These are phyloP conservation scores for Enteromius trimaculatus DNA, from an alignment of 2,797 vertebrate species.

Conservation along the genomic window DNA sequence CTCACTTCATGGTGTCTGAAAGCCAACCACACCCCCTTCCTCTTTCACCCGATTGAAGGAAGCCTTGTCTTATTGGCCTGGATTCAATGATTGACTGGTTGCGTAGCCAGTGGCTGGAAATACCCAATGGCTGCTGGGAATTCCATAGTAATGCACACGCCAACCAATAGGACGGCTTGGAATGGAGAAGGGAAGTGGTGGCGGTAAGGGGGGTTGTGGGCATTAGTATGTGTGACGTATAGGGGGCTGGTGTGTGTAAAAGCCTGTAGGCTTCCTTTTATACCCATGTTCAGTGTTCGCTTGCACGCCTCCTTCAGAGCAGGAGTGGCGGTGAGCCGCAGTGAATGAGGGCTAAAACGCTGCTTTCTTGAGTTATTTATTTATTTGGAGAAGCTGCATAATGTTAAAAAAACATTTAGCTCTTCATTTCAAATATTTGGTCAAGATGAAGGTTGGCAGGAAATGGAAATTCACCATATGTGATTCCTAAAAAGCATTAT, in stretches of 20 bases:
- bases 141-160: constrained; percentile 56
- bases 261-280: constrained; percentile 65
- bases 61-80: constrained; percentile 34
- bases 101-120: constrained; percentile 52
- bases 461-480: neutral
- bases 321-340: constrained; percentile 64
- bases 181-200: constrained; percentile 53
- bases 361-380: neutral
- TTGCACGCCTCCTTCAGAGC: constrained; percentile 64
- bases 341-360: neutral
- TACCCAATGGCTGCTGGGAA: constrained; percentile 63
- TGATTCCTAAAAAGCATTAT: neutral
- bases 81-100: constrained; percentile 19
- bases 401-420: too few relatives aligned
- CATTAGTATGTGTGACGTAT: constrained; percentile 67
- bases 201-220: constrained; percentile 66
- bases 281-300: constrained; percentile 32
- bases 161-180: constrained; percentile 69
- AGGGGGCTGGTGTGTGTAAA: constrained; percentile 56
- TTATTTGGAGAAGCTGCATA: neutral
- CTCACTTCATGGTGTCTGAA: constrained; percentile 37
- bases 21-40: constrained; percentile 49
- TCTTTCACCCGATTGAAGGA: constrained; percentile 42
- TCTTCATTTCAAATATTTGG: neutral
- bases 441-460: neutral